Conservation (phyloP, 2,888 invertebrate genomes). For the Tholera decimalis region DNA sequence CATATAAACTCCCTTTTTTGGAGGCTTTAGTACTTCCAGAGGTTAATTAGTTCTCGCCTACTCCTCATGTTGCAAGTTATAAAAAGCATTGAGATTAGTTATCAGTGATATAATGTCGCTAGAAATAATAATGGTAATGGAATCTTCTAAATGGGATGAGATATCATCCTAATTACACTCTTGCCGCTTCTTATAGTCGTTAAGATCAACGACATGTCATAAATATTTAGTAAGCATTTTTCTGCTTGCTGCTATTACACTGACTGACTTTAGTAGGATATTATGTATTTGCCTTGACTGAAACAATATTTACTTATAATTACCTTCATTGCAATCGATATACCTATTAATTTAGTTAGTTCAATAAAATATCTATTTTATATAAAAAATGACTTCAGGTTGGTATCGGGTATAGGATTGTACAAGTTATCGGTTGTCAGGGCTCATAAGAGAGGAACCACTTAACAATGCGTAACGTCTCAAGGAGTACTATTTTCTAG, state of each 20-base stretch:
- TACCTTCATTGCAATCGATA: no score
- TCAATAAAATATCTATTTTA: no score
- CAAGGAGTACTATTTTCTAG: no score
- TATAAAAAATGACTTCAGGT: no score
- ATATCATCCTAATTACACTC: constrained; percentile 37
- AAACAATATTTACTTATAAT: not conserved
- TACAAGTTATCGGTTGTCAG: no score
- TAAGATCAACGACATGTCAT: constrained; percentile 32
- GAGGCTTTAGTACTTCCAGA: not conserved
- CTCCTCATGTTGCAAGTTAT: no score
- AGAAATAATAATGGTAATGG: constrained; percentile 23
- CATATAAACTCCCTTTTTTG: no score
- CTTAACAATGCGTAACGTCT: no score
- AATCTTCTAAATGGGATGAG: constrained; percentile 34
- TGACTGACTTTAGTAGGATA: not conserved
- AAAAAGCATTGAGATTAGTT: no score
- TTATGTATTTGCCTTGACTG: not conserved
- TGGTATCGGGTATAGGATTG: no score
- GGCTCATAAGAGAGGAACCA: no score
- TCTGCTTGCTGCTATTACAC: not conserved
- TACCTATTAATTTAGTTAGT: no score
- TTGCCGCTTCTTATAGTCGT: constrained; percentile 42
- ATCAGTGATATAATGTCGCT: not conserved
- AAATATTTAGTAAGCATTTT: constrained; percentile 44
- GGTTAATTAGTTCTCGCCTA: not conserved